A percentile compares a stretch with the other conserved stretches of the same genome.
Conservation (phyloP, 2,888 invertebrate species). For the Liopterus haemorrhoidalis region DNA sequence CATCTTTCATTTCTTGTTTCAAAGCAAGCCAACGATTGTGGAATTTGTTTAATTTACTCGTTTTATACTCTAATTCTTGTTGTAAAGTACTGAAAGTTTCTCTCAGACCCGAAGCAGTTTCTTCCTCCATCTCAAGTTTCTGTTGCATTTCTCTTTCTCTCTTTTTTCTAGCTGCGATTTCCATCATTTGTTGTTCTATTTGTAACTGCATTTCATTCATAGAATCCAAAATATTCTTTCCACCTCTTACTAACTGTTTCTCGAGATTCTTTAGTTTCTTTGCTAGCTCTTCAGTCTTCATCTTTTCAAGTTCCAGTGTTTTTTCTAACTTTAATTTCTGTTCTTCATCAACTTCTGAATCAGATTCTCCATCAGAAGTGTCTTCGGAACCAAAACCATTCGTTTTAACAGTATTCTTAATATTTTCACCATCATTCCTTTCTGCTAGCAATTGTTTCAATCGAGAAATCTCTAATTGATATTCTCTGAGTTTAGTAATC, state of each 20-base stretch:
- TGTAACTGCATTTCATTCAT: constrained; percentile 90
- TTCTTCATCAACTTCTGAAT: constrained; percentile 43
- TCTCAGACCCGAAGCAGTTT: constrained; percentile 82
- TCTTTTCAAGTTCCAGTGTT: constrained; percentile 48
- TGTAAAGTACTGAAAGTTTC: constrained; percentile 88
- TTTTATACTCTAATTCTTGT: constrained; percentile 95
- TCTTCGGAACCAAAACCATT: constrained; percentile 64
- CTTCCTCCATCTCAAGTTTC: constrained; percentile 87
- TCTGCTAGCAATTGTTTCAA: constrained; percentile 43
- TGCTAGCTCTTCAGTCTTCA: constrained; percentile 69
- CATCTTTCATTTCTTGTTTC: constrained; percentile 73
- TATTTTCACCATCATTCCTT: constrained; percentile 19
- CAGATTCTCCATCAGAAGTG: constrained; percentile 30
- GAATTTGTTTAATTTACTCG: constrained; percentile 86
- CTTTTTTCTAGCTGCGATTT: constrained; percentile 83
- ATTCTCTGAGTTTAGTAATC: constrained; percentile 87
- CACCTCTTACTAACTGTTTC: constrained; percentile 89
- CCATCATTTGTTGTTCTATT: constrained; percentile 74
- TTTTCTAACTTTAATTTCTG: constrained; percentile 45
- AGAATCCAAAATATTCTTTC: constrained; percentile 90
- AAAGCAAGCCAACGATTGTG: constrained; percentile 71
- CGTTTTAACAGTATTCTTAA: constrained; percentile 13
- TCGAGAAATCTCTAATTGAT: constrained; percentile 88
- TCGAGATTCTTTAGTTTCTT: constrained; percentile 79
- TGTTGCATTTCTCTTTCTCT: constrained; percentile 88